Conservation (phyloP, 1,140 invertebrate genomes). For the Drosophila parvula region DNA sequence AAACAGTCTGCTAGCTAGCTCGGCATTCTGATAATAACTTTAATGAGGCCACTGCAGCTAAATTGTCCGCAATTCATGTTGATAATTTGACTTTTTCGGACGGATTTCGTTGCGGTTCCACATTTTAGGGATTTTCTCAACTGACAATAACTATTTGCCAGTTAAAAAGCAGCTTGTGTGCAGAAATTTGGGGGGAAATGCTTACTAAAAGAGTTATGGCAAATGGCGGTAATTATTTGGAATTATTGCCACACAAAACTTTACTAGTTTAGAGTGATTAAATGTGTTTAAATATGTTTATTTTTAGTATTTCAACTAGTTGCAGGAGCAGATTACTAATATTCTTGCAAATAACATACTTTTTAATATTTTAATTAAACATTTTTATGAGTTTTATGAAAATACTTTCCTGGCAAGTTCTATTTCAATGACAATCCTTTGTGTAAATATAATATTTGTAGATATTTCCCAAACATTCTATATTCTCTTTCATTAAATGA, state of each 20-base stretch:
- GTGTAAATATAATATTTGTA: no score
- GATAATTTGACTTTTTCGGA: slow-evolving; percentile 38
- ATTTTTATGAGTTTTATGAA: neutral
- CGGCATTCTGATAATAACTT: slow-evolving; percentile 37
- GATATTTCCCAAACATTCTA: neutral
- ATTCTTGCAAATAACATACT: neutral
- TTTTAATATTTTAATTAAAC: neutral
- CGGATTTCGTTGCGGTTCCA: slow-evolving; percentile 14
- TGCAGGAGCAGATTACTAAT: neutral
- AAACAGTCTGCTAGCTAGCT: slow-evolving; percentile 12
- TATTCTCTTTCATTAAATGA: no score
- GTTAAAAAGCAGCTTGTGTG: slow-evolving; percentile 16
- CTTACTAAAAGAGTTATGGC: slow-evolving; percentile 1
- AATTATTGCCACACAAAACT: neutral
- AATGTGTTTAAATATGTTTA: neutral
- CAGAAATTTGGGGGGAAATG: neutral
- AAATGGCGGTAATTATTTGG: neutral
- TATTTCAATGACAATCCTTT: neutral
- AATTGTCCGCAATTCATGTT: slow-evolving; percentile 34
- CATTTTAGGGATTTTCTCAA: slow-evolving; percentile 6
- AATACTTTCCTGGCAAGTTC: neutral
- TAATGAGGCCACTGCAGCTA: slow-evolving; percentile 35
- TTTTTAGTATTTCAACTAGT: no score
- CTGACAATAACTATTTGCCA: slow-evolving; percentile 16
- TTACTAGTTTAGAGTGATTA: neutral